A percentile compares a stretch with the other conserved stretches of the same genome.
phyloP scores from a whole-genome alignment of 1,140 invertebrate species.

The Fopius arisanus region DNA sequence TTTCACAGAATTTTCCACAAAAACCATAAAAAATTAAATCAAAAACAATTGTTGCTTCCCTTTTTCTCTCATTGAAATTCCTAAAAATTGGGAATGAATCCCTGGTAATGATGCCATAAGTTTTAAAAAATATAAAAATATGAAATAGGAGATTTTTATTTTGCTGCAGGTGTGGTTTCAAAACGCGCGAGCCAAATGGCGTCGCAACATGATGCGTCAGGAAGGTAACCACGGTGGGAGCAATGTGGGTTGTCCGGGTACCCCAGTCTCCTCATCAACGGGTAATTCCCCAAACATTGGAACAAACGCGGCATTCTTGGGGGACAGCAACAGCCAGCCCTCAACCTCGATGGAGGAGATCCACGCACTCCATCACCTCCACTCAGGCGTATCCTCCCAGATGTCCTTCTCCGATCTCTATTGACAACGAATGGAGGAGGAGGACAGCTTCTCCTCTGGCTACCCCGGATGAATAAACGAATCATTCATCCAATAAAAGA shows the following conservation, averaged over 20 bases:
- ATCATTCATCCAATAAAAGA: background rate
- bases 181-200: constrained; percentile 95
- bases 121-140: too few relatives aligned
- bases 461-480: background rate
- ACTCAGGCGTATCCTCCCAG: constrained; percentile 61
- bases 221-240: constrained; percentile 65
- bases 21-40: too few relatives aligned
- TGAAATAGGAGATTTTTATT: background rate
- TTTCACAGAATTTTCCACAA: background rate
- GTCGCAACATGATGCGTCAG: constrained; percentile 83
- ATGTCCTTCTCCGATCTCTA: constrained; percentile 65
- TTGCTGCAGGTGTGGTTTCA: constrained; percentile 93
- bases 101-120: too few relatives aligned
- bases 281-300: constrained; percentile 57
- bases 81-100: too few relatives aligned
- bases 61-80: too few relatives aligned
- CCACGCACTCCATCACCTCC: constrained; percentile 62
- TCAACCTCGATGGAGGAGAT: constrained; percentile 63
- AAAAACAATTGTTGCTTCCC: too few relatives aligned
- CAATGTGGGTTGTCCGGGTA: constrained; percentile 57
- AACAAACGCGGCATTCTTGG: constrained; percentile 53
- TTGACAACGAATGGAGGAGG: constrained; percentile 52
- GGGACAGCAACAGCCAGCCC: constrained; percentile 62
- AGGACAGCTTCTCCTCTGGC: constrained; percentile 36
- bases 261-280: constrained; percentile 58